Evolutionary conservation across 1,140 invertebrate species (phyloP), one percentile per base, ranked within the genome.

Genomic region (Anastrepha obliqua): DNA sequence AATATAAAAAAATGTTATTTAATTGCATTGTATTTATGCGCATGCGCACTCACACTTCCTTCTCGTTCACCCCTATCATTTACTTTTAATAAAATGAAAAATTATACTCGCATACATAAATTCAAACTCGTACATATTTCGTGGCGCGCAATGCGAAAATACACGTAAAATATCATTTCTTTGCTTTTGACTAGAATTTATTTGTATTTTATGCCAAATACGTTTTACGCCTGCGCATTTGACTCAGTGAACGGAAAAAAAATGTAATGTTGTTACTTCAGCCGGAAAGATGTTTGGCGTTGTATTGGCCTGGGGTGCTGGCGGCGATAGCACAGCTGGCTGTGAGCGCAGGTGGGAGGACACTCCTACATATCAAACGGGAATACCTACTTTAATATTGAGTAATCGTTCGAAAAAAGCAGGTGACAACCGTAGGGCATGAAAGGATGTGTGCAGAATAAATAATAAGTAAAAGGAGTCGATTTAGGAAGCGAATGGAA

Each of bases 21-120:
- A 81, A 81, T 81, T 81, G 74, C 74, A 81, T 81, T 81, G 74
- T 81, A 81, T 81, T 81, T 81, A 81, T 81, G 74, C 74, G 74
- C 74, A 81, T 55, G 74, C 74, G 74, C 17, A 17, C 47, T 81
- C 47, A 81, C 74, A 81, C 2, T n/a, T 11, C 17, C 2, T 55
- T 11, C n/a, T 13, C 8, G n/a, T 81, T 81, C 47, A 81, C 74
- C 74, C 74, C 74, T 55, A 81, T 81, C 74, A 81, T 55, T 9
- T 81, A 9, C 74, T 81, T 81, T 55, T 81, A 3, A 81, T 81
- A 81, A 81, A 81, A 81, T 81, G 74, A 81, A 81, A 81, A 55
- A 81, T 81, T 81, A 29, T n/a, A 3, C 67, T 47, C 2, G 29
- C 9, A 42, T 67, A 67, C 1, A 2, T 67, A 67, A n/a, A 29